Percentiles rank a stretch among this genome's conserved stretches.
Conservation (phyloP, 2,888 invertebrate species). For the Corythucha ciliata region DNA sequence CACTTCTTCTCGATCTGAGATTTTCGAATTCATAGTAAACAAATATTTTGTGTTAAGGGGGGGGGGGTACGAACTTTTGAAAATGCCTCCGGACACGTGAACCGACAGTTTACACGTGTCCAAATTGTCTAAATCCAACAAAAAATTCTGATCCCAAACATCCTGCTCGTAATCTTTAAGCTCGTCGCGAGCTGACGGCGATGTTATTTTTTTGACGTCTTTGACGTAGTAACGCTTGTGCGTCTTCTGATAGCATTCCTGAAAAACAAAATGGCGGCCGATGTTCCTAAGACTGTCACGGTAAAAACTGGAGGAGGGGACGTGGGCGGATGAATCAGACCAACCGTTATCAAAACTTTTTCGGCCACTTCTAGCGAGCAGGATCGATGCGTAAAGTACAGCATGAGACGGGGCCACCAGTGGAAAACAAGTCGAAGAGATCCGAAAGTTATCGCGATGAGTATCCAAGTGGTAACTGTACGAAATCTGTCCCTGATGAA, state of each 20-base stretch:
- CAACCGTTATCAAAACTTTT: conserved; percentile 64
- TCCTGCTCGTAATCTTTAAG: conserved; percentile 31
- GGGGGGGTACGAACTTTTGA: conserved; percentile 44
- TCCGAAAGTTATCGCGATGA: conserved; percentile 61
- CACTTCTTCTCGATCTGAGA: conserved; percentile 46
- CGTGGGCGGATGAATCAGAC: too few relatives aligned
- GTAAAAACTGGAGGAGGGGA: not conserved
- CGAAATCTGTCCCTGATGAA: conserved; percentile 27
- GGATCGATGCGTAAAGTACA: conserved; percentile 60
- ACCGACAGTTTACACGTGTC: conserved; percentile 41
- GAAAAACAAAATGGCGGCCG: conserved; percentile 28
- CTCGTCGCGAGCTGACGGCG: conserved; percentile 40
- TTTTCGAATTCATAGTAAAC: conserved; percentile 9
- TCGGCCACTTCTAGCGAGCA: conserved; percentile 67
- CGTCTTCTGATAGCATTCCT: conserved; percentile 68
- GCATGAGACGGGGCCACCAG: conserved; percentile 76
- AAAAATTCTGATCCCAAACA: conserved; percentile 33
- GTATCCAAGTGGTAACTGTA: conserved; percentile 48
- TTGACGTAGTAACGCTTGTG: conserved; percentile 61
- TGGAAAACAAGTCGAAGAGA: conserved; percentile 74
- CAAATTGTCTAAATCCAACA: conserved; percentile 39
- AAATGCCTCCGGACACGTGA: conserved; percentile 43
- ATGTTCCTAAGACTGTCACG: not conserved
- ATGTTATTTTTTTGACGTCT: conserved; percentile 48
- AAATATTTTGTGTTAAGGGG: too few relatives aligned